phyloP scores from a whole-genome alignment of 2,113 vertebrate genomes.

The Cyanistes caeruleus region DNA sequence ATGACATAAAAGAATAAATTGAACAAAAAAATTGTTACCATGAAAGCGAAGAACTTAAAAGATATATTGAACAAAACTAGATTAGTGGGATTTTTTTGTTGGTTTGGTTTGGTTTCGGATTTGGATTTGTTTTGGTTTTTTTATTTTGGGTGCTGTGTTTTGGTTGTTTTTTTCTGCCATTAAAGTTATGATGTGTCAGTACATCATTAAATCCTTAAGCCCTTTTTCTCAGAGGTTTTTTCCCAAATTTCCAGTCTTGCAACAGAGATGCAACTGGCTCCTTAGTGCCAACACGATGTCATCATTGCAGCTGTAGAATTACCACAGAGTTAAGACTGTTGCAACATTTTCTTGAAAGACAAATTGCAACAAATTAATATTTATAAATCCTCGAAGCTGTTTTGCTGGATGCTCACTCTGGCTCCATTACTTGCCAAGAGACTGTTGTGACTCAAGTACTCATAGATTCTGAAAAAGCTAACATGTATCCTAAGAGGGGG shows the following conservation, averaged over 20 bases:
- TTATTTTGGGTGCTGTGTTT: background rate
- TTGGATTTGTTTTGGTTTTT: background rate
- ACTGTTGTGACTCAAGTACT: background rate
- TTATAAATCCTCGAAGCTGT: background rate
- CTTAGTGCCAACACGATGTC: background rate
- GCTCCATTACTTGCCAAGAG: background rate
- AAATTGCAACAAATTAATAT: background rate
- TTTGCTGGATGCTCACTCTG: background rate
- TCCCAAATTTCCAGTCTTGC: background rate
- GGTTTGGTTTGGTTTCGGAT: background rate
- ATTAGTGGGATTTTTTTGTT: background rate
- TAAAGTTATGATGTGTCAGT: background rate
- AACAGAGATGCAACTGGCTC: background rate
- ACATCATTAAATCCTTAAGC: background rate
- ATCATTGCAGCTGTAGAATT: background rate
- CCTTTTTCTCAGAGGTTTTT: background rate
- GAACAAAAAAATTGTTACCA: background rate
- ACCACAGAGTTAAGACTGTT: background rate
- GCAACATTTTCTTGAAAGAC: background rate
- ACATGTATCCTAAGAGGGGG: rapidly evolving
- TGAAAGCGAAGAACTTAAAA: background rate
- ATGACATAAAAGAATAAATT: background rate
- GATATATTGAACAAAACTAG: background rate
- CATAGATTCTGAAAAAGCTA: background rate
- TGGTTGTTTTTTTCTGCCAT: background rate